Conservation (phyloP, 2,888 invertebrate species). For the Saturnia japonica region DNA sequence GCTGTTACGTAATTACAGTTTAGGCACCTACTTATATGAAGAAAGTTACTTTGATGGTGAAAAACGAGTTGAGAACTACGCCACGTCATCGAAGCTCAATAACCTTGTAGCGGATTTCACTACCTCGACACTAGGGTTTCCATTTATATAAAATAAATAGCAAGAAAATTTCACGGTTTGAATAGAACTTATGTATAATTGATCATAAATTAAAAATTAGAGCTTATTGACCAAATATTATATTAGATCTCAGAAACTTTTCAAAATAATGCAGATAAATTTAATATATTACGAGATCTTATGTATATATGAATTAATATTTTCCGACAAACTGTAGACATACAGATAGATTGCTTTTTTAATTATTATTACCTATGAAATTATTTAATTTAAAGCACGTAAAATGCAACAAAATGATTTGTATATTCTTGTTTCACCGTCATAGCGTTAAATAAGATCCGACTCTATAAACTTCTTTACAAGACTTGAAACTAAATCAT, state of each 20-base stretch:
- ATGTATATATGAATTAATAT: background rate
- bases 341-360: background rate
- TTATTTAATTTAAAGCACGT: too few species aligned
- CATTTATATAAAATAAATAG: background rate
- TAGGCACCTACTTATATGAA: slow-evolving; percentile 50
- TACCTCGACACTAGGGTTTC: background rate
- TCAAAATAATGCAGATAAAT: background rate
- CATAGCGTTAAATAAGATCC: too few species aligned
- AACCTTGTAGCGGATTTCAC: slow-evolving; percentile 15
- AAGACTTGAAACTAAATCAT: too few species aligned
- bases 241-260: background rate
- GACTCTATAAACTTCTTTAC: too few species aligned
- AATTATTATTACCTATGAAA: too few species aligned
- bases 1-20: slow-evolving; percentile 53
- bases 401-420: too few species aligned
- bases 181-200: background rate
- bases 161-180: background rate
- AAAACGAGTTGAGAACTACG: slow-evolving; percentile 5
- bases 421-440: too few species aligned
- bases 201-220: too few species aligned
- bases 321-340: background rate
- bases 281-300: background rate
- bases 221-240: too few species aligned
- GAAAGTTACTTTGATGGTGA: slow-evolving; percentile 44
- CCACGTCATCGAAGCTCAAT: slow-evolving; percentile 14